Percentiles rank a stretch among this genome's conserved stretches.
phyloP scores from a whole-genome alignment of 92 coral and sea anemone species.

The Metridium senile region DNA sequence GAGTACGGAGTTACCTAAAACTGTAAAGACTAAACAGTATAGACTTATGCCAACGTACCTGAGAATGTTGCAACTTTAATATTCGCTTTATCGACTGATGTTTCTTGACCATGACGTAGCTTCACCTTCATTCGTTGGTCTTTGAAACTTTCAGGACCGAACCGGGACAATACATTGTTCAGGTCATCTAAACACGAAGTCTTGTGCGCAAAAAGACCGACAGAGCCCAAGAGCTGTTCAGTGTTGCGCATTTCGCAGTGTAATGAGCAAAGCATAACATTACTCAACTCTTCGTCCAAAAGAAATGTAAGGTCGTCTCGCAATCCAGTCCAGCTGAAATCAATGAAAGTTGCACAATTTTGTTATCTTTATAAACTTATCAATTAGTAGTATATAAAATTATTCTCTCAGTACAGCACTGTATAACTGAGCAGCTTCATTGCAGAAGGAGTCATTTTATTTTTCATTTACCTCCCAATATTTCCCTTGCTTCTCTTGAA shows the following conservation, averaged over 20 bases:
- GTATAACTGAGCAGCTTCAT: no score
- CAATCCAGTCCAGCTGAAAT: conserved; percentile 61
- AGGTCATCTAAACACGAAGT: conserved; percentile 40
- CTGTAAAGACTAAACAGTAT: no score
- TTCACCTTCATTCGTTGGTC: conserved; percentile 47
- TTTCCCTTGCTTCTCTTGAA: conserved; percentile 32
- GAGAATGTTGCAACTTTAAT: conserved; percentile 60
- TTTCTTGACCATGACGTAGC: conserved; percentile 47
- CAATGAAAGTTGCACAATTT: conserved; percentile 1
- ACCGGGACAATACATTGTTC: conserved; percentile 32
- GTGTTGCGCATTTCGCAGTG: conserved; percentile 69
- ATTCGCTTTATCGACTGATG: conserved; percentile 37
- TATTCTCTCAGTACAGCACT: no score
- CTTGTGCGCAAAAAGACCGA: conserved; percentile 53
- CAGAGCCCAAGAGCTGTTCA: conserved; percentile 51
- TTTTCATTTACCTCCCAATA: conserved; percentile 12
- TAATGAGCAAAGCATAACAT: conserved; percentile 65
- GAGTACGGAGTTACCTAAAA: background rate
- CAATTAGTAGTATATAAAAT: no score
- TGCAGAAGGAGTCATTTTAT: background rate
- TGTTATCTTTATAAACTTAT: no score
- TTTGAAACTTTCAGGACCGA: conserved; percentile 63
- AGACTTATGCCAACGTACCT: conserved; percentile 30
- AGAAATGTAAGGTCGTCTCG: conserved; percentile 57
- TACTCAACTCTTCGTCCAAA: conserved; percentile 42